Evolutionary conservation across 2,888 invertebrate genomes (phyloP).

Genomic region (Athalia circularis): DNA sequence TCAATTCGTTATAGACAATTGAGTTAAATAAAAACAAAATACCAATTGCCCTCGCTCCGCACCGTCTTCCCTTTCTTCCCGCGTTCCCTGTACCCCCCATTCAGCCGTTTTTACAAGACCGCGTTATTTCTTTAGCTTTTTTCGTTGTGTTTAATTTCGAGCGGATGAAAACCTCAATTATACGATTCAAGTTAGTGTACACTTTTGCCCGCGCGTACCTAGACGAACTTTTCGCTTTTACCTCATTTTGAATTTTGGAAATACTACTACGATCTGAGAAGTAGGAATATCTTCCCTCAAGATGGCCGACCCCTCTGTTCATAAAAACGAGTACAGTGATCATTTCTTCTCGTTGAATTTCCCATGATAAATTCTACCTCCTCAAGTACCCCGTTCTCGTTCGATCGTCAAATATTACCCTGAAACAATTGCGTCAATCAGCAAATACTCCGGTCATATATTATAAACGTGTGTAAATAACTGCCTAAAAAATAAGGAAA

Average conservation of each 20-base stretch:
- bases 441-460: neutral
- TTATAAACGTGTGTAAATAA: neutral
- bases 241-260: too few relatives aligned
- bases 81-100: too few relatives aligned
- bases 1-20: conserved; percentile 23
- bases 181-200: too few relatives aligned
- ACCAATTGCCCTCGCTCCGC: conserved; percentile 1
- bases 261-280: too few relatives aligned
- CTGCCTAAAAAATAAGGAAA: neutral
- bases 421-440: neutral
- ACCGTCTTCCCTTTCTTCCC: too few relatives aligned
- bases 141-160: conserved; percentile 2
- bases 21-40: conserved; percentile 19
- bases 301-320: conserved; percentile 16
- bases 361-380: neutral
- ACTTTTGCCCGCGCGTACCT: too few relatives aligned
- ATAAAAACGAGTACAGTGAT: neutral
- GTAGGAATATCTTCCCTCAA: neutral
- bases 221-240: too few relatives aligned
- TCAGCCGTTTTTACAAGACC: neutral
- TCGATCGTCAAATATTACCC: neutral
- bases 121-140: neutral
- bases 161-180: too few relatives aligned
- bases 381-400: neutral
- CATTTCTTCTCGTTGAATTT: conserved; percentile 2